Evolutionary conservation across 2,113 vertebrate genomes (phyloP).

Genomic region (Tenebrosternarchus preto): DNA sequence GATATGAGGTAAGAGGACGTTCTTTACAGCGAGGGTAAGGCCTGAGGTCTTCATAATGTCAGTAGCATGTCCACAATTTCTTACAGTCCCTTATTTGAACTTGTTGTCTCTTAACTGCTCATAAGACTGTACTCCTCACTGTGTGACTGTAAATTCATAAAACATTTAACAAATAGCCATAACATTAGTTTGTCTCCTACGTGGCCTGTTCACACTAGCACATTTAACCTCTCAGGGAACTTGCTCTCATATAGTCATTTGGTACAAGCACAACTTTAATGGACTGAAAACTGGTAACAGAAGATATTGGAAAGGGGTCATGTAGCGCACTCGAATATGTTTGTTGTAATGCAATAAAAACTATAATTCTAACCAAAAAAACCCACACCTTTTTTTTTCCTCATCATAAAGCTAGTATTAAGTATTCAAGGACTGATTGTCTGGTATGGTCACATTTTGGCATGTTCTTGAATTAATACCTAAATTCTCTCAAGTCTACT

Average conservation of each 20-base stretch:
- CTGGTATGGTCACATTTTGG: slow-evolving; percentile 1
- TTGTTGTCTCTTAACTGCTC: not conserved
- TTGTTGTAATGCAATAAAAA: slow-evolving; percentile 43
- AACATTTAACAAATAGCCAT: not conserved
- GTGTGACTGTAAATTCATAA: slow-evolving; percentile 4
- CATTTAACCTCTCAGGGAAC: slow-evolving; percentile 64
- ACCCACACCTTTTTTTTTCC: slow-evolving; percentile 38
- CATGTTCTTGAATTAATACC: slow-evolving; percentile 19
- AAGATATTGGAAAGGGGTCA: slow-evolving; percentile 4
- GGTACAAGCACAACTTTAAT: slow-evolving; percentile 55
- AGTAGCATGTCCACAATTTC: not conserved
- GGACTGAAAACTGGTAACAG: slow-evolving; percentile 3
- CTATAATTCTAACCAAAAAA: slow-evolving; percentile 37
- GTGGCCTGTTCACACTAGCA: slow-evolving; percentile 36
- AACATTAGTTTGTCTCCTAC: slow-evolving; percentile 15
- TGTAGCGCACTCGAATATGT: slow-evolving; percentile 24
- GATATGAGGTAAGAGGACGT: not conserved
- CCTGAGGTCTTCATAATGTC: not conserved
- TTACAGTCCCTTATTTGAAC: not conserved
- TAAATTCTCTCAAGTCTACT: not conserved
- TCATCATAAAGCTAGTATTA: slow-evolving; percentile 1
- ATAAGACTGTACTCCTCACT: not conserved
- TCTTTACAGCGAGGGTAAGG: not conserved
- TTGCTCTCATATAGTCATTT: slow-evolving; percentile 42
- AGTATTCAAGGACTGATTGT: slow-evolving; percentile 17